These are phyloP conservation scores for Rhopilema esculentum DNA, from an alignment of 30 jellyfish, hydroid and myxozoan genomes.

Conservation along the genomic window DNA sequence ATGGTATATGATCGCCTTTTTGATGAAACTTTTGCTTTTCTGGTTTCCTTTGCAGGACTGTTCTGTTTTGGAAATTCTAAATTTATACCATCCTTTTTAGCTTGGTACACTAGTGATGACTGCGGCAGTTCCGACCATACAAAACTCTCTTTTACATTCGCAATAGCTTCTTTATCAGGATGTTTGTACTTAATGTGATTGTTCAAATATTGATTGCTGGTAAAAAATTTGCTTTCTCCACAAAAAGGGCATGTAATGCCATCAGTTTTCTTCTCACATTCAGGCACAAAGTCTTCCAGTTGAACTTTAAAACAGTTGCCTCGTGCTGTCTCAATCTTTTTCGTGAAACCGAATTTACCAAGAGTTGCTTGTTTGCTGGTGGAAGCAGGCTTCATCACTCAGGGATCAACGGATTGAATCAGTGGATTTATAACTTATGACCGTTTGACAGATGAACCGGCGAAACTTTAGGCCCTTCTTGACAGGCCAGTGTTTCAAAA, in stretches of 20 bases:
- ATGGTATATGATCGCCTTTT: slow-evolving; percentile 47
- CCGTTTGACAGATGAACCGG: slow-evolving; percentile 49
- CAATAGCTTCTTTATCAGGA: slow-evolving; percentile 37
- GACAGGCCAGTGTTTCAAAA: slow-evolving; percentile 48
- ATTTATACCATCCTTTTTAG: slow-evolving; percentile 38
- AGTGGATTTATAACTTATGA: slow-evolving; percentile 10
- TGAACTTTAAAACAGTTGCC: slow-evolving; percentile 47
- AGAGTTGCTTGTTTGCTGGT: slow-evolving; percentile 46
- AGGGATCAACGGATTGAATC: slow-evolving; percentile 11
- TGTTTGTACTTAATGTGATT: slow-evolving; percentile 40
- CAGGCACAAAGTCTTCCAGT: slow-evolving; percentile 31
- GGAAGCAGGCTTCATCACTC: slow-evolving; percentile 51
- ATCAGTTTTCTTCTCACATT: slow-evolving; percentile 15
- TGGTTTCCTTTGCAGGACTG: slow-evolving; percentile 48
- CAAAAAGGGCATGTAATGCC: slow-evolving; percentile 48
- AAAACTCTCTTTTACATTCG: slow-evolving; percentile 42
- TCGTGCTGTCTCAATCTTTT: slow-evolving; percentile 24
- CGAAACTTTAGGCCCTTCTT: slow-evolving; percentile 42
- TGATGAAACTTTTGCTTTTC: slow-evolving; percentile 41
- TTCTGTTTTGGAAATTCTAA: slow-evolving; percentile 46
- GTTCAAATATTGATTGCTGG: slow-evolving; percentile 39
- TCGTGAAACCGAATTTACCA: slow-evolving; percentile 33
- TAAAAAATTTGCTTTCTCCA: slow-evolving; percentile 43
- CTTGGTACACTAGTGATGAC: slow-evolving; percentile 46
- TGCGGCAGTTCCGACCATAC: slow-evolving; percentile 41